Evolutionary conservation across 1,140 invertebrate genomes (phyloP), one percentile per base, ranked within the genome.

Genomic region (Zelostemma sp.): DNA sequence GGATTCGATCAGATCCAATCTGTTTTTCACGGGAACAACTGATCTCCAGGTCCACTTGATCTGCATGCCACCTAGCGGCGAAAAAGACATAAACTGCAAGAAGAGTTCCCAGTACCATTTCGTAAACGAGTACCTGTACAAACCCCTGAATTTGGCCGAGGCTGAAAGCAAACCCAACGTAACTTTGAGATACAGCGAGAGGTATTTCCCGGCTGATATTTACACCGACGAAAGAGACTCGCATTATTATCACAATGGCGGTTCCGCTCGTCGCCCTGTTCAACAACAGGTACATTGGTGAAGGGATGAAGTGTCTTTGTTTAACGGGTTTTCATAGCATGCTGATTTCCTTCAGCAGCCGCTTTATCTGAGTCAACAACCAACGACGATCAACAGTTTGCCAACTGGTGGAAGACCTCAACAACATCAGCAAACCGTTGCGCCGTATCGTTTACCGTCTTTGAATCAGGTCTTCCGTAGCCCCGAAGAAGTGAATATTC

Each of bases 71-170:
- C 93, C 93, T 2, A 92, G 91, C 31, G 90, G 90, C 41, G 72
- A 73, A 15, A 73, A 73, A 53, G 95, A 97, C 74, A 96, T 95
- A 79, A 96, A 92, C 64, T 97, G 95, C 86, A 90, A 93, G 74
- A 92, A 94, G 80, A 95, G 94, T 0, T 92, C 93, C 0, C 93
- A 95, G 73, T 97, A 92, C 77, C 93, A 96, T 76, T 95, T 96
- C 74, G 94, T 97, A 46, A 97, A 97, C 80, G 95, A 97, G 59
- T 97, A 95, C 79, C 86, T 97, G 6, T 96, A 97, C 87, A 92
- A 95, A 75, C 93, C 95, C 2, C 87, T 95, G 72, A 95, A 95
- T 77, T 87, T 91, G 25, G 92, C 93, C 70, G 93, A 95, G 81
- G 91, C 91, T 14, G 90, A 93, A 71, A 88, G 85, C 31, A 93